Percentiles rank a stretch among this genome's conserved stretches.
Evolutionary conservation across 1,140 invertebrate genomes (phyloP).

Genomic region (Cydia strobilella): DNA sequence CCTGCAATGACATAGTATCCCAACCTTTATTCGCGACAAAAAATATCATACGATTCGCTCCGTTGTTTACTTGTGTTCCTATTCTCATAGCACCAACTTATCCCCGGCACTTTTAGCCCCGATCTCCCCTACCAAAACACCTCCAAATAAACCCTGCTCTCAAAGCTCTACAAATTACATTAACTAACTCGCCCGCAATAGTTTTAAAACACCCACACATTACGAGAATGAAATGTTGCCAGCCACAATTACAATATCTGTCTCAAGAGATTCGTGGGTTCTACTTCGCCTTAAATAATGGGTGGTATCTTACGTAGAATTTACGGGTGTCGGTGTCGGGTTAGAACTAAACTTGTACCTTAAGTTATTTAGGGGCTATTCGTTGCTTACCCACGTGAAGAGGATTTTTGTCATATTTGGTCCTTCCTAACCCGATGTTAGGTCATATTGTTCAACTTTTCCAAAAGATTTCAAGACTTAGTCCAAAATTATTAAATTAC

Average conservation of each 20-base stretch:
- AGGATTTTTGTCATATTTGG: conserved; percentile 5
- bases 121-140: no score
- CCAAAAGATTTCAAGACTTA: no score
- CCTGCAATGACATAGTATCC: no score
- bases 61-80: no score
- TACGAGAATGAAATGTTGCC: not conserved
- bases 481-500: not conserved
- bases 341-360: not conserved
- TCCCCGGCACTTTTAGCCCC: no score
- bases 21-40: no score
- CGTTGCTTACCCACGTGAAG: not conserved
- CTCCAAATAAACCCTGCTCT: not conserved
- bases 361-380: conserved; percentile 14
- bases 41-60: no score
- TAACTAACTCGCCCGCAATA: conserved; percentile 19
- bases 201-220: conserved; percentile 27
- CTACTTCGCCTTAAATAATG: conserved; percentile 27
- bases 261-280: conserved; percentile 30
- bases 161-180: conserved; percentile 17
- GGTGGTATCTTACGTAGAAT: conserved; percentile 16
- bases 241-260: conserved; percentile 30
- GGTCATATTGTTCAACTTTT: no score
- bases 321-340: conserved; percentile 14
- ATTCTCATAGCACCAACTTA: no score
- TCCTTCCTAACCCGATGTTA: not conserved